Base-by-base conservation (phyloP, 2,797 vertebrate genomes). In the Siniperca obscura region DNA sequence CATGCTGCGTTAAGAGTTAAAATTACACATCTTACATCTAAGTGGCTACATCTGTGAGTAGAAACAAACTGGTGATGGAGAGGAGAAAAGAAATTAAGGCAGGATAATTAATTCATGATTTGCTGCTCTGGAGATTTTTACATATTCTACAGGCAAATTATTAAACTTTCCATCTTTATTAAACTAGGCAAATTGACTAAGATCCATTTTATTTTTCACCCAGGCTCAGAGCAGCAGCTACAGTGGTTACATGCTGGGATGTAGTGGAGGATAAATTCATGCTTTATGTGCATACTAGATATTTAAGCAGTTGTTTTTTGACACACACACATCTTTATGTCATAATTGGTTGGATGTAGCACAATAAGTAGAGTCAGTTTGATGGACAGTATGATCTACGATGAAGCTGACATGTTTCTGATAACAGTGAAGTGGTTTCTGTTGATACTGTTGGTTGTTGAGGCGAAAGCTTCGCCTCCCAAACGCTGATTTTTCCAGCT, bases 31-130 rank as follows among this genome's bases (percentile, higher is more conserved):
- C 25, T 19, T 27, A 34, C 36, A 53, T 38, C 69, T 16, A 57
- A 56, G 44, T 48, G 53, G 25, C 46, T 42, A 12, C 16, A 44
- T 46, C 40, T 64, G 56, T 5, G 62, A 46, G 70, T 4, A 21
- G 22, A 68, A 69, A 65, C 64, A 14, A 40, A 34, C 21, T 2
- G 34, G 44, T 22, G 34, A 70, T 17, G 30, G 16, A 62, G 25
- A 22, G 60, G 38, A 74, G 8, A 38, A 30, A 48, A 61, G n/a
- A 19, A 65, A 42, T 9, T 9, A 59, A 64, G 13, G 55, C 21
- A 27, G 36, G 8, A 62, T 66, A 10, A 76, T 76, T 27, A 36
- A 77, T 82, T 78, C 53, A 60, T 1, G 16, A 69, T 9, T 22
- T 38, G 71, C 36, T 46, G 16, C 38, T 48, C 22, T 52, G 48